Percentiles rank a stretch among this genome's conserved stretches.
phyloP scores from a whole-genome alignment of 92 coral and sea anemone genomes.

The Paragorgia papillata region DNA sequence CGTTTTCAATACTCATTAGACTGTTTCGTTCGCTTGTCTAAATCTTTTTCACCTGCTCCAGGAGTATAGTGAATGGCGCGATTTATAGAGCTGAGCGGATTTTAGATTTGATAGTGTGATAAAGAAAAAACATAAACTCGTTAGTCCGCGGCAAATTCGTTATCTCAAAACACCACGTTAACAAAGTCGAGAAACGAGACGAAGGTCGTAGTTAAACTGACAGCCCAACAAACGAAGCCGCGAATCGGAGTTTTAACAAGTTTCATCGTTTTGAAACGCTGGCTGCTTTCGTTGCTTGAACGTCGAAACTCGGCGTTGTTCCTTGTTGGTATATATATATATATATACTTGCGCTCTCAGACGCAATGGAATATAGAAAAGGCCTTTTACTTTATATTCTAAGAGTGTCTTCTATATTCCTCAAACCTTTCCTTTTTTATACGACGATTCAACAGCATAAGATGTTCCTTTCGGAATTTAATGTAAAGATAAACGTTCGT shows the following conservation, averaged over 20 bases:
- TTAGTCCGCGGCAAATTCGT: neutral
- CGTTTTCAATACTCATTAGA: neutral
- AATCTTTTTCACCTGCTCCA: constrained; percentile 1
- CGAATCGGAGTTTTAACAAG: neutral
- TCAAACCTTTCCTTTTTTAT: too few species aligned
- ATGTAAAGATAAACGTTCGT: too few species aligned
- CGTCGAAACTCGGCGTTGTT: too few species aligned
- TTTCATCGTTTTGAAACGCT: neutral
- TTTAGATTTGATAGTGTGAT: neutral
- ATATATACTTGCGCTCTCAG: too few species aligned
- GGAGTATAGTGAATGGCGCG: neutral
- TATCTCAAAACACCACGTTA: neutral
- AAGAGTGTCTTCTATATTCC: too few species aligned
- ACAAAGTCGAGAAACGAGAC: neutral
- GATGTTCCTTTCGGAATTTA: too few species aligned
- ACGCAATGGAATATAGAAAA: too few species aligned
- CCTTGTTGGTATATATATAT: too few species aligned
- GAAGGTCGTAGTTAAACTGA: neutral
- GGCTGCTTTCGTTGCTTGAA: too few species aligned
- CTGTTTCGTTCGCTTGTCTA: neutral
- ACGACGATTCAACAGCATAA: too few species aligned
- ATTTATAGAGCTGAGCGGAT: neutral
- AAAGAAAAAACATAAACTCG: neutral
- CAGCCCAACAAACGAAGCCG: neutral
- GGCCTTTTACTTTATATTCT: too few species aligned